Evolutionary conservation across 2,888 invertebrate genomes (phyloP).

Genomic region (Hermaeophaga mercurialis): DNA sequence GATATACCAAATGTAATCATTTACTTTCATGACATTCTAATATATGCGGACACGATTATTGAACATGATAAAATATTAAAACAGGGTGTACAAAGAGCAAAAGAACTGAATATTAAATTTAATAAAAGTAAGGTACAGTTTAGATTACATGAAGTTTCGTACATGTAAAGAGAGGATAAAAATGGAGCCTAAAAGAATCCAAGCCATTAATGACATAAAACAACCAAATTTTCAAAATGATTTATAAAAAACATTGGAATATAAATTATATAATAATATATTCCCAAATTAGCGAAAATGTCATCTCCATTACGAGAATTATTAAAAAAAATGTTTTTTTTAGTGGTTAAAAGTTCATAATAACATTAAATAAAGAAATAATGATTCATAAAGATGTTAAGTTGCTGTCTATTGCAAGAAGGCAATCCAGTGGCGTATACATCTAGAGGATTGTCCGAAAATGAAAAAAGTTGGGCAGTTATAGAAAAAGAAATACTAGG

Average conservation of each 20-base stretch:
- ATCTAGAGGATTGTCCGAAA: slow-evolving; percentile 17
- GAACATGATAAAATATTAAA: no score
- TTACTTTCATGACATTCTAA: no score
- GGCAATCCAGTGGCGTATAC: slow-evolving; percentile 22
- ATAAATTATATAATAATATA: slow-evolving; percentile 31
- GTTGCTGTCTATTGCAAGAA: slow-evolving; percentile 17
- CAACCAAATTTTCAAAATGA: slow-evolving; percentile 23
- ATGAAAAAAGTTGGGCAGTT: slow-evolving; percentile 27
- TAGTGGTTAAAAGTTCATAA: slow-evolving; percentile 11
- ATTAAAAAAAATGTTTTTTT: slow-evolving; percentile 22
- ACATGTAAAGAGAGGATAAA: slow-evolving; percentile 22
- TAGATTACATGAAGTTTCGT: slow-evolving; percentile 36
- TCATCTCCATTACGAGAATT: slow-evolving; percentile 18
- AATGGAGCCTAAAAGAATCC: slow-evolving; percentile 20
- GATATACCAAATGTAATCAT: no score
- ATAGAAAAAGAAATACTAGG: slow-evolving; percentile 25
- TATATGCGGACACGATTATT: no score
- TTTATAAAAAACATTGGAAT: slow-evolving; percentile 25
- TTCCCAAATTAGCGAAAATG: slow-evolving; percentile 27
- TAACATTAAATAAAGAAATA: slow-evolving; percentile 17
- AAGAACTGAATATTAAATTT: no score
- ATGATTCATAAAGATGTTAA: slow-evolving; percentile 25
- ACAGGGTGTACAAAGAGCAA: no score
- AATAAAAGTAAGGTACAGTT: no score
- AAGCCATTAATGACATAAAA: slow-evolving; percentile 20